These are phyloP conservation scores for Epinephelus awoara DNA, from an alignment of 2,797 vertebrate genomes.

Conservation along the genomic window DNA sequence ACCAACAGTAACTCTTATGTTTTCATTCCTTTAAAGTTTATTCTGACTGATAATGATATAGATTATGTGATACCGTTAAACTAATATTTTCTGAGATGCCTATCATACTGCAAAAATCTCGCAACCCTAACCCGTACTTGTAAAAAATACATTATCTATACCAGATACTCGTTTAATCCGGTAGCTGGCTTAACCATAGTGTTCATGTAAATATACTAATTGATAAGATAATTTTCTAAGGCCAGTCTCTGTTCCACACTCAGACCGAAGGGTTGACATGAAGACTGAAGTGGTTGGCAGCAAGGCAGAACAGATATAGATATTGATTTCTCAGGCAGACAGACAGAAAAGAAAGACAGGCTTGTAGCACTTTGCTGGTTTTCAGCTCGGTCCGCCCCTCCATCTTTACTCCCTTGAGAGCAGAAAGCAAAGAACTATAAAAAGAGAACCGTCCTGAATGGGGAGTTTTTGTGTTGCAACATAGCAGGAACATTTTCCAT, in stretches of 20 bases:
- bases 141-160: no score
- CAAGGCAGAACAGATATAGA: neutral
- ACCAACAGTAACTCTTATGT: no score
- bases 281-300: neutral
- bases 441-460: neutral
- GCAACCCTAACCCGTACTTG: no score
- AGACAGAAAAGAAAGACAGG: neutral
- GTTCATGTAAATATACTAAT: neutral
- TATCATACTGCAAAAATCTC: no score
- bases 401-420: neutral
- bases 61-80: no score
- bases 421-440: slow-evolving; percentile 15
- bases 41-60: no score
- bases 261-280: neutral
- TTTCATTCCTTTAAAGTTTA: no score
- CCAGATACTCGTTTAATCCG: no score
- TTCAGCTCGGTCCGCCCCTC: neutral
- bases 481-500: slow-evolving; percentile 14
- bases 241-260: rapidly evolving
- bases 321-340: neutral
- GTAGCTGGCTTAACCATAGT: neutral
- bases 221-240: neutral
- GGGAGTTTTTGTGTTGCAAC: slow-evolving; percentile 4
- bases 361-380: neutral
- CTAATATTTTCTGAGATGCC: no score